Evolutionary conservation across 1,140 invertebrate genomes (phyloP).

Genomic region (Euwallacea similis): DNA sequence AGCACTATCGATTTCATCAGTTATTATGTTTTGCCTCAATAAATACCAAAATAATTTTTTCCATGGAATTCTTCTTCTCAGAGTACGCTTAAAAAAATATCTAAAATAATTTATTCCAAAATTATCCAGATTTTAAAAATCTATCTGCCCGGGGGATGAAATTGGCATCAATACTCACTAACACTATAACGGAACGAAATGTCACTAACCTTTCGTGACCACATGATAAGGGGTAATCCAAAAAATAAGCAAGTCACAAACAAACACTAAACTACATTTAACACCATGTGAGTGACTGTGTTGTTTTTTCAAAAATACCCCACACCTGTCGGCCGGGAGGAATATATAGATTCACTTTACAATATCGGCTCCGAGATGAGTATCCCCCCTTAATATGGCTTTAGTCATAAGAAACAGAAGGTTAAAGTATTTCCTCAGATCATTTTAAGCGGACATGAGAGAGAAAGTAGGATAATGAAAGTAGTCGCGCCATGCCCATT

Average conservation of each 20-base stretch:
- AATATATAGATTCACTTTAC: conserved; percentile 49
- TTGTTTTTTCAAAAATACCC: conserved; percentile 45
- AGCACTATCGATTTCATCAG: too few species aligned
- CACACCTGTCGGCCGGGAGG: conserved; percentile 31
- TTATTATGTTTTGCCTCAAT: too few species aligned
- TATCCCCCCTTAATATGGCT: conserved; percentile 35
- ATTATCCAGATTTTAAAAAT: too few species aligned
- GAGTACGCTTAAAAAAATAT: too few species aligned
- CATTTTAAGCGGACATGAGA: conserved; percentile 44
- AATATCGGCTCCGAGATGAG: conserved; percentile 43
- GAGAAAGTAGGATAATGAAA: conserved; percentile 53
- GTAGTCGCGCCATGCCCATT: conserved; percentile 43
- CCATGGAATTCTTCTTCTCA: too few species aligned
- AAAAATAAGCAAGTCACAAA: conserved; percentile 40
- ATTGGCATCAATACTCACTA: too few species aligned
- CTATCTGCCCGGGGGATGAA: too few species aligned
- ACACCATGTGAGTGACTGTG: conserved; percentile 38
- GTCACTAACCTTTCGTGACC: conserved; percentile 44
- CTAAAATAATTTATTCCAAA: too few species aligned
- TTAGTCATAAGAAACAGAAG: conserved; percentile 43
- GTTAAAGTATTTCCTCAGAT: conserved; percentile 41
- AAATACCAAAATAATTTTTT: too few species aligned
- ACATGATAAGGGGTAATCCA: conserved; percentile 43
- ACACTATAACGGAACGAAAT: too few species aligned
- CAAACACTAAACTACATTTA: conserved; percentile 41